Evolutionary conservation across 92 coral and sea anemone species (phyloP).

Genomic region (Micromussa lordhowensis): DNA sequence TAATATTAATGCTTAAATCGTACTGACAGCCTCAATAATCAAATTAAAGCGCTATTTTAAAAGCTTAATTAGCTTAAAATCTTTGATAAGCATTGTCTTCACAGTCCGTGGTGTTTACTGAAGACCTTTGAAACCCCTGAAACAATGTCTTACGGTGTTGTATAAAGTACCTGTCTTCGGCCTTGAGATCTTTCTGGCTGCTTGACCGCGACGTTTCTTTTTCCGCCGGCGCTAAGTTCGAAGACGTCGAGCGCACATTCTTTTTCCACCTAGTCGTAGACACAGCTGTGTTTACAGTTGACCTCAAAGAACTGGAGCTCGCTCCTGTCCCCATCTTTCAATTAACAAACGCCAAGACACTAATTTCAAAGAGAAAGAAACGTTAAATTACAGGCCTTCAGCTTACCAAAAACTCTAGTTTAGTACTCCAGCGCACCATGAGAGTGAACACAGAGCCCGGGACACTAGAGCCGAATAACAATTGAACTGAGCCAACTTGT

Average conservation of each 20-base stretch:
- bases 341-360: not conserved
- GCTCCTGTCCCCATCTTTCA: constrained; percentile 33
- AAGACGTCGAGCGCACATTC: not conserved
- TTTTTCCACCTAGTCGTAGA: not conserved
- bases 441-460: not conserved
- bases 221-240: not conserved
- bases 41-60: no score
- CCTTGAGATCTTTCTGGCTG: not conserved
- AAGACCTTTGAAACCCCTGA: no score
- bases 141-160: no score
- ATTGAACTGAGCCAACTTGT: not conserved
- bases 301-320: not conserved
- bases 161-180: not conserved
- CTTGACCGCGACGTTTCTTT: not conserved
- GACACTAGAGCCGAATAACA: no score
- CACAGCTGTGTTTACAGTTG: constrained; percentile 16
- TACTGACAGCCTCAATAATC: not conserved
- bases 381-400: no score
- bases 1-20: not conserved
- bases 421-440: no score
- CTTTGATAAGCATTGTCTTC: no score
- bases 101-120: no score
- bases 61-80: no score
- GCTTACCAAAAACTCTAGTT: no score
- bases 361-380: not conserved